Conservation (phyloP, 2,113 vertebrate genomes). For the Irena cyanogastra region DNA sequence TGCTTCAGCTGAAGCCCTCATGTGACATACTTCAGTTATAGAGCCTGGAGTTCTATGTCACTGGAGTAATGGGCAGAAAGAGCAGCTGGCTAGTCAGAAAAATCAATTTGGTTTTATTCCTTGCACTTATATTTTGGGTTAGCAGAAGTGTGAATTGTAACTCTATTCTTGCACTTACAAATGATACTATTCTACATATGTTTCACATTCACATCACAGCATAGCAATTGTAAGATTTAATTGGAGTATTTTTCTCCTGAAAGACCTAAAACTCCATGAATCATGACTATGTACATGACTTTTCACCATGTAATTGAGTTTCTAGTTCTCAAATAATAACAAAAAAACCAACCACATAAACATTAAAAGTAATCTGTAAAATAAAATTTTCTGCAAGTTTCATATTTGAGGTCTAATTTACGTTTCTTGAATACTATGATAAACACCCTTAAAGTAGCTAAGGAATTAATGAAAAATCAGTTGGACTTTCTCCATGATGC, state of each 20-base stretch:
- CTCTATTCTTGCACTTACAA: not conserved
- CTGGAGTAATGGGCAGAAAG: not conserved
- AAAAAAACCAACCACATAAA: not conserved
- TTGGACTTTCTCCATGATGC: not conserved
- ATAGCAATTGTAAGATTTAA: not conserved
- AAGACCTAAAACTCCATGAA: not conserved
- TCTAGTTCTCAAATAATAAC: not conserved
- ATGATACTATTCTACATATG: not conserved
- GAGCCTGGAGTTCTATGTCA: rapidly evolving
- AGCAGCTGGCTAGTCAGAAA: not conserved
- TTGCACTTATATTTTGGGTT: not conserved
- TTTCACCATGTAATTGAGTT: not conserved
- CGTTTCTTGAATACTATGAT: not conserved
- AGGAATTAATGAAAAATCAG: not conserved
- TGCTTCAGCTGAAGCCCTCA: not conserved
- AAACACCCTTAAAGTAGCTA: not conserved
- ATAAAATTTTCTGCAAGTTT: not conserved
- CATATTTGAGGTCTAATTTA: not conserved
- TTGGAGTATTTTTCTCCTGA: not conserved
- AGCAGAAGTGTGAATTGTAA: not conserved
- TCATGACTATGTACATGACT: not conserved
- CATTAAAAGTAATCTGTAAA: not conserved
- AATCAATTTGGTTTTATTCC: not conserved
- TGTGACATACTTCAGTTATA: rapidly evolving
- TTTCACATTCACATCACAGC: not conserved